phyloP scores from a whole-genome alignment of 2,888 invertebrate species.

The Diogma glabrata region DNA sequence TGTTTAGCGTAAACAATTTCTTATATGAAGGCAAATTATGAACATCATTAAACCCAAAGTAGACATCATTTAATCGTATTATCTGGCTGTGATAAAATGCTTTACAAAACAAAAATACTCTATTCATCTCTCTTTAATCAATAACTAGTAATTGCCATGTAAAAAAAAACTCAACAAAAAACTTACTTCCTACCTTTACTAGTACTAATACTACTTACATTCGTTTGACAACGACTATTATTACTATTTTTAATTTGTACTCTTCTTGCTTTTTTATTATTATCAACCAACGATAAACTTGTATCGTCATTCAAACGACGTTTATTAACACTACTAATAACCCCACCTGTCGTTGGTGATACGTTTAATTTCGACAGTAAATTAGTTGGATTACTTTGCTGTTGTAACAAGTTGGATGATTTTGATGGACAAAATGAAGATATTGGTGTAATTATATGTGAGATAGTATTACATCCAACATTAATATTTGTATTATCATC shows the following conservation, averaged over 20 bases:
- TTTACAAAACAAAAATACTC: too few species aligned
- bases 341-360: neutral
- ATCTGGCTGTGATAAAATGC: too few species aligned
- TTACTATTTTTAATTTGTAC: constrained; percentile 6
- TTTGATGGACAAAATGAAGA: neutral
- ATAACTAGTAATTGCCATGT: too few species aligned
- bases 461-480: neutral
- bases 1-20: too few species aligned
- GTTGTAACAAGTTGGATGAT: too few species aligned
- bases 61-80: too few species aligned
- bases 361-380: too few species aligned
- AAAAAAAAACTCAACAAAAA: too few species aligned
- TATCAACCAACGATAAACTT: neutral
- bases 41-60: too few species aligned
- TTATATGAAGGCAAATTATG: too few species aligned
- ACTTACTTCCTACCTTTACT: constrained; percentile 6
- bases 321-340: neutral
- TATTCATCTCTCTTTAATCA: too few species aligned
- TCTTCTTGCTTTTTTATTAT: constrained; percentile 4
- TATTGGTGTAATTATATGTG: neutral
- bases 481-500: neutral
- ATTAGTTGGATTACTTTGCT: too few species aligned
- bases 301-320: constrained; percentile 1
- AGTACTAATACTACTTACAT: neutral
- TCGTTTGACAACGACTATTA: constrained; percentile 1